A percentile compares a stretch with the other conserved stretches of the same genome.
Conservation (phyloP, 2,888 invertebrate species). For the Heliconius cydno region DNA sequence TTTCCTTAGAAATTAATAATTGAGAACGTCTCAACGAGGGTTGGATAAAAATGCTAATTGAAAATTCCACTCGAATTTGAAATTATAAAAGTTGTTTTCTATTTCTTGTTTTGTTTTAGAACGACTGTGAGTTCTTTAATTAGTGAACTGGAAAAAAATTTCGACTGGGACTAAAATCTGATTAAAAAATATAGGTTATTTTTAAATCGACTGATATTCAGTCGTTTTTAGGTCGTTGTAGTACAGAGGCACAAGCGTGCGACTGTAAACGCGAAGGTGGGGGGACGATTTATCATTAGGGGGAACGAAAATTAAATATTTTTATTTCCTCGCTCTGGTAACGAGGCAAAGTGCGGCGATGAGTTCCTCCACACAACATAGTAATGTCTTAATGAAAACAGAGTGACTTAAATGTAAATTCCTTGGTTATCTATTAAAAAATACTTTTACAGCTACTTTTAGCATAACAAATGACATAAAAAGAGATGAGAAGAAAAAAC, state of each 20-base stretch:
- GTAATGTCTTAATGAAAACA: background rate
- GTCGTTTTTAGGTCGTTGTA: too few relatives aligned
- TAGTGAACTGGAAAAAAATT: too few relatives aligned
- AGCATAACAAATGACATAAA: background rate
- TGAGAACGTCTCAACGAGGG: background rate
- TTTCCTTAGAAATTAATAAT: constrained; percentile 20
- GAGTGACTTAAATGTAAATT: background rate
- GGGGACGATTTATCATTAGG: background rate
- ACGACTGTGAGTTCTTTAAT: too few relatives aligned
- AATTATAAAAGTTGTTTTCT: background rate
- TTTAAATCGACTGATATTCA: too few relatives aligned
- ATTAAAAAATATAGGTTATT: too few relatives aligned
- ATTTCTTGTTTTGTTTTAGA: background rate
- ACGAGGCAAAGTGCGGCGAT: background rate
- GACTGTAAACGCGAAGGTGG: background rate
- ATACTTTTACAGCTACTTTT: too few relatives aligned
- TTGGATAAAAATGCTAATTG: background rate
- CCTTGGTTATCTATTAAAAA: background rate
- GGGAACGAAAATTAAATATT: background rate
- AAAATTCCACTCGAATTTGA: background rate
- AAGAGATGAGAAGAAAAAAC: background rate
- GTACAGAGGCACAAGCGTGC: too few relatives aligned
- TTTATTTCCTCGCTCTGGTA: background rate
- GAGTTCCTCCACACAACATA: background rate
- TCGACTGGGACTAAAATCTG: too few relatives aligned